A percentile compares a stretch with the other conserved stretches of the same genome.
Conservation (phyloP, 2,888 invertebrate species). For the Glaucopsyche alexis region DNA sequence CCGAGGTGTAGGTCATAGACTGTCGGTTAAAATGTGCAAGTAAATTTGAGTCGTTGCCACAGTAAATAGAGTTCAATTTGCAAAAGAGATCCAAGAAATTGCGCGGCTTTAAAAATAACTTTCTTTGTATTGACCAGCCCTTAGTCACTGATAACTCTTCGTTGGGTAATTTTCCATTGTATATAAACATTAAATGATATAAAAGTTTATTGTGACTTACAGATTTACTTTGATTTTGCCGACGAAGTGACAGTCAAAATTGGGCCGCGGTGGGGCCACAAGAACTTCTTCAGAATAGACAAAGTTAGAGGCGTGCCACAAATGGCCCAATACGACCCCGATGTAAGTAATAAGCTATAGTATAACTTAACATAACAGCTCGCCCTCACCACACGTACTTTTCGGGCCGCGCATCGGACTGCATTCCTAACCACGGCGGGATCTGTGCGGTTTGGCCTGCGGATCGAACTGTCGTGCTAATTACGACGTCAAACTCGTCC, state of each 20-base stretch:
- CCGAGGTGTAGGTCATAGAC: not conserved
- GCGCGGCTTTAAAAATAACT: not conserved
- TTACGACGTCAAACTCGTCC: too few relatives aligned
- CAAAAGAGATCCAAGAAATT: not conserved
- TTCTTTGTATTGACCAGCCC: not conserved
- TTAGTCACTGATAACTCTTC: too few relatives aligned
- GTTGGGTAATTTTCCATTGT: too few relatives aligned
- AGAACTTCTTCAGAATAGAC: conserved; percentile 82
- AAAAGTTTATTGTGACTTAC: conserved; percentile 36
- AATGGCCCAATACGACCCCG: conserved; percentile 76
- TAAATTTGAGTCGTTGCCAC: not conserved
- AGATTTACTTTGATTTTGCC: conserved; percentile 82
- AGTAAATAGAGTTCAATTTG: not conserved
- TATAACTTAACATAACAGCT: too few relatives aligned
- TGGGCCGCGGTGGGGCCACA: conserved; percentile 78
- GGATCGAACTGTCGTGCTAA: too few relatives aligned
- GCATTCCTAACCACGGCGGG: too few relatives aligned
- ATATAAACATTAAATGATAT: not conserved
- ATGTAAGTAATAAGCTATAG: conserved; percentile 48
- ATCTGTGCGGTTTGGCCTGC: too few relatives aligned
- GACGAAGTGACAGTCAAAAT: conserved; percentile 83
- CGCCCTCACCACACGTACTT: too few relatives aligned
- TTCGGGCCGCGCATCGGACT: too few relatives aligned
- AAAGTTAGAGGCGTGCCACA: conserved; percentile 77
- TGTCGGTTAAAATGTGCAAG: not conserved